Evolutionary conservation across 2,797 vertebrate species (phyloP).

Genomic region (Coilia nasus): DNA sequence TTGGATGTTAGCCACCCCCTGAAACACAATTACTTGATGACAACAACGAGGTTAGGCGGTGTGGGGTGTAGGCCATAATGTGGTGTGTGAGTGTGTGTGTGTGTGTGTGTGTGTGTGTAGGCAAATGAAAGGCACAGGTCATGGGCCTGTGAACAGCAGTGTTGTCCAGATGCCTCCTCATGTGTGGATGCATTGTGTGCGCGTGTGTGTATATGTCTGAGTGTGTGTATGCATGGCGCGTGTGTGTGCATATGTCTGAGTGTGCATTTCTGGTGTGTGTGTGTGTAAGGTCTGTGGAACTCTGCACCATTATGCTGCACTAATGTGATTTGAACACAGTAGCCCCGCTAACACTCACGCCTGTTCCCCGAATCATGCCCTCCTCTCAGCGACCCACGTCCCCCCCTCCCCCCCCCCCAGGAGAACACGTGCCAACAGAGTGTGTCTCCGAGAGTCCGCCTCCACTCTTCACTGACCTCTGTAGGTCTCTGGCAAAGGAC

Average conservation of each 20-base stretch:
- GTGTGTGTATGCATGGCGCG: background rate
- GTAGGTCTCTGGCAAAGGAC: background rate
- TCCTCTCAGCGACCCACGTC: background rate
- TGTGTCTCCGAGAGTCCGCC: too few relatives aligned
- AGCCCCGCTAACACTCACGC: background rate
- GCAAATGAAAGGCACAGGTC: constrained; percentile 36
- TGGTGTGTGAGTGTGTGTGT: constrained; percentile 16
- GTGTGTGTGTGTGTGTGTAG: constrained; percentile 22
- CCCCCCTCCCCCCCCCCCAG: background rate
- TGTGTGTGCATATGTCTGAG: background rate
- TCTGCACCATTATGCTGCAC: constrained; percentile 50
- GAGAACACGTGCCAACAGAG: background rate
- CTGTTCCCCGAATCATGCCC: background rate
- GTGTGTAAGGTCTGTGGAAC: too few relatives aligned
- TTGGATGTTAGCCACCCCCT: constrained; percentile 1
- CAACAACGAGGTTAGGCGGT: constrained; percentile 10
- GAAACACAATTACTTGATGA: constrained; percentile 16
- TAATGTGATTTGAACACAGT: constrained; percentile 62
- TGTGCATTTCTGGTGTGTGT: too few relatives aligned
- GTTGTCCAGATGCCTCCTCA: constrained; percentile 46
- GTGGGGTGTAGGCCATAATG: background rate
- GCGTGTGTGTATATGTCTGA: background rate
- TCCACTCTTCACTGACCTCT: background rate
- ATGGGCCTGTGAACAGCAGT: constrained; percentile 39
- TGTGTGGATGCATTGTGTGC: background rate